phyloP scores from a whole-genome alignment of 2,888 invertebrate species.

The Drosophila leonis region DNA sequence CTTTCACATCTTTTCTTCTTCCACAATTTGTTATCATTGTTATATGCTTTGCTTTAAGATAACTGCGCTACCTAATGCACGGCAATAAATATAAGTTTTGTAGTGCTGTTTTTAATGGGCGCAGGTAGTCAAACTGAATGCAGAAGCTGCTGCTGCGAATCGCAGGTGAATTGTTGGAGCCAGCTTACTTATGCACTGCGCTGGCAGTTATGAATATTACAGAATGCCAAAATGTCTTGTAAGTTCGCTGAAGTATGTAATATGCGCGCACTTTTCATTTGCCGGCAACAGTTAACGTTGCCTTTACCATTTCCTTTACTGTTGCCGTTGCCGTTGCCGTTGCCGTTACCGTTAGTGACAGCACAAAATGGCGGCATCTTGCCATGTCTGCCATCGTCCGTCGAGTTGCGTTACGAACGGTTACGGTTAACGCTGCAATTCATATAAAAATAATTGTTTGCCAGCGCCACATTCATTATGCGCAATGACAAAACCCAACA shows the following conservation, averaged over 20 bases:
- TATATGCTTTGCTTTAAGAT: conserved; percentile 9
- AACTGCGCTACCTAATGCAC: conserved; percentile 5
- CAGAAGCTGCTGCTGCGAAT: conserved; percentile 11
- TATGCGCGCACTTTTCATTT: conserved; percentile 70
- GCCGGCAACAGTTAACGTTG: conserved; percentile 44
- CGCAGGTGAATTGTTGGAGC: conserved; percentile 12
- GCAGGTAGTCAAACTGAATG: conserved; percentile 25
- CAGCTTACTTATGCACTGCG: conserved; percentile 55
- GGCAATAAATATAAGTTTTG: conserved; percentile 20
- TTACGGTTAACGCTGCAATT: conserved; percentile 62
- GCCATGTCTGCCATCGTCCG: conserved; percentile 13
- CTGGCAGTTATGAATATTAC: conserved; percentile 74
- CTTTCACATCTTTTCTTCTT: neutral
- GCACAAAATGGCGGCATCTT: conserved; percentile 48
- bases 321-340: conserved; percentile 26
- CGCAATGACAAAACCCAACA: conserved; percentile 43
- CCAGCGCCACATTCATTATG: conserved; percentile 71
- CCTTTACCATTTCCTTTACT: conserved; percentile 47
- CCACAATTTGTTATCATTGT: neutral
- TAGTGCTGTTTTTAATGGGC: conserved; percentile 17
- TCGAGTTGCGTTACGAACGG: conserved; percentile 21
- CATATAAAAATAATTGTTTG: conserved; percentile 78
- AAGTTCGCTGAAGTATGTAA: conserved; percentile 74
- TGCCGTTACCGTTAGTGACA: conserved; percentile 69
- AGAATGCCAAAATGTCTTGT: conserved; percentile 75